A percentile compares a stretch with the other conserved stretches of the same genome.
phyloP scores from a whole-genome alignment of 1,140 invertebrate genomes.

The Leptinotarsa defecta region DNA sequence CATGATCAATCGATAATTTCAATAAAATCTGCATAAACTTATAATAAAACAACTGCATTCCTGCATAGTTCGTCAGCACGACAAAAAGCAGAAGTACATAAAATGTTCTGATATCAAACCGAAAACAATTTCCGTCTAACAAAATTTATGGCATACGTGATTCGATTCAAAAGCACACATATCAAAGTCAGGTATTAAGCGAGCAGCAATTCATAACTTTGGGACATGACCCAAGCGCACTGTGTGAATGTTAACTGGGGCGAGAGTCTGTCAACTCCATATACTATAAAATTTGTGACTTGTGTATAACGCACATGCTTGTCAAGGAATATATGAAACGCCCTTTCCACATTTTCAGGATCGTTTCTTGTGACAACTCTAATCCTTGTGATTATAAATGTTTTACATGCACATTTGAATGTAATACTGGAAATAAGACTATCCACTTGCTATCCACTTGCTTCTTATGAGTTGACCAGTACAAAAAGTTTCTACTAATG shows the following conservation, averaged over 20 bases:
- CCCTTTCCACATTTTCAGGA: too few species aligned
- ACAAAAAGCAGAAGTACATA: neutral
- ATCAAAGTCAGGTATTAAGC: neutral
- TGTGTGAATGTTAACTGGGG: neutral
- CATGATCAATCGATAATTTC: neutral
- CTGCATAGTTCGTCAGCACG: neutral
- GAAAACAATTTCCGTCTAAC: neutral
- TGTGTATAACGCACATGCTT: too few species aligned
- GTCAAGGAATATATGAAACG: too few species aligned
- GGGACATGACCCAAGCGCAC: neutral
- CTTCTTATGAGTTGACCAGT: too few species aligned
- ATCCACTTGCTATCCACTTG: too few species aligned
- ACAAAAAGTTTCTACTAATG: too few species aligned
- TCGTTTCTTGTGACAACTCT: too few species aligned
- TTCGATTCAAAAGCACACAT: conserved; percentile 2
- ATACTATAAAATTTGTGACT: too few species aligned
- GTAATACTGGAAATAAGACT: too few species aligned
- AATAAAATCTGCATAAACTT: neutral
- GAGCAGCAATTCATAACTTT: neutral
- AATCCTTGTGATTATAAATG: too few species aligned
- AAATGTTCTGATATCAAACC: neutral
- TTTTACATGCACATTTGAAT: too few species aligned
- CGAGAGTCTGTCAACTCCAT: neutral
- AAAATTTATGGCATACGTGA: neutral
- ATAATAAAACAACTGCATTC: neutral